Conservation (phyloP, 2,797 vertebrate genomes). For the Silurus lanzhouensis region DNA sequence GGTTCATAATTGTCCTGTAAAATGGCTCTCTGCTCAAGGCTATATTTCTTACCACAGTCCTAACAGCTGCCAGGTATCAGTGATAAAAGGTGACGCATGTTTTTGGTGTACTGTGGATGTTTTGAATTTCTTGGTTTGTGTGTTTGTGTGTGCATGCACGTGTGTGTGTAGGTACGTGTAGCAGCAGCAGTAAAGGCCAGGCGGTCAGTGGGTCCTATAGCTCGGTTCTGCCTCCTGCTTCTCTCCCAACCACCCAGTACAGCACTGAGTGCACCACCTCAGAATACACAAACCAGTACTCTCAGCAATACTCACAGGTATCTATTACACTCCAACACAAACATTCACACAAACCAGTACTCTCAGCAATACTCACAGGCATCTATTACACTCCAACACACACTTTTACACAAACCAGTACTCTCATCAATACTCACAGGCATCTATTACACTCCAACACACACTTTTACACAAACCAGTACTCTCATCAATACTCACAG, state of each 20-base stretch:
- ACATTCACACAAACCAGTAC: slow-evolving; percentile 48
- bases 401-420: background rate
- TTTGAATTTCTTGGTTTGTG: slow-evolving; percentile 22
- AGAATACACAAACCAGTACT: slow-evolving; percentile 82
- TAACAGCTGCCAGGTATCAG: slow-evolving; percentile 35
- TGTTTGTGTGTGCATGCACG: slow-evolving; percentile 11
- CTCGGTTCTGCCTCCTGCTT: slow-evolving; percentile 66
- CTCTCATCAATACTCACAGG: too few relatives aligned
- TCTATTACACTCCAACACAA: background rate
- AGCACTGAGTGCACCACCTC: slow-evolving; percentile 75
- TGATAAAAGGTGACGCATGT: background rate
- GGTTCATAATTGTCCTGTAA: slow-evolving; percentile 42
- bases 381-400: slow-evolving; percentile 39
- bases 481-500: background rate
- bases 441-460: background rate
- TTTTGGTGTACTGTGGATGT: slow-evolving; percentile 8
- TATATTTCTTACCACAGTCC: slow-evolving; percentile 19
- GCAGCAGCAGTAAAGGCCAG: slow-evolving; percentile 72
- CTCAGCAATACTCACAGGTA: slow-evolving; percentile 83
- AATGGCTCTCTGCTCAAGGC: slow-evolving; percentile 43
- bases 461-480: background rate
- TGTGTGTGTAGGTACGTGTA: slow-evolving; percentile 66
- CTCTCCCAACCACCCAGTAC: slow-evolving; percentile 75
- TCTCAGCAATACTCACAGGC: slow-evolving; percentile 70
- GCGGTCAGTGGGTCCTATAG: slow-evolving; percentile 73